Evolutionary conservation across 2,113 vertebrate species (phyloP).

Genomic region (Leptodactylus fuscus): DNA sequence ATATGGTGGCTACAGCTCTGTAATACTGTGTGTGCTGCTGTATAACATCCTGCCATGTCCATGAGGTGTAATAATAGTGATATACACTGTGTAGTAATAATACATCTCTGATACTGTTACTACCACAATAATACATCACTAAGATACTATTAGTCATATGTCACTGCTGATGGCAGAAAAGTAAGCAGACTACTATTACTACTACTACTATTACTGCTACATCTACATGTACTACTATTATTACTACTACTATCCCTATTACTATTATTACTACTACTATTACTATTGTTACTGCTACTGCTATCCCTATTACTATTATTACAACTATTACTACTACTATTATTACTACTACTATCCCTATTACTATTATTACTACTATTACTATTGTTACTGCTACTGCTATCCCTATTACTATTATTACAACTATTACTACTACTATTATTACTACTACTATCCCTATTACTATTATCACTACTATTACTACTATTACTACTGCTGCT

Average conservation of each 20-base stretch:
- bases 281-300: background rate
- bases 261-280: background rate
- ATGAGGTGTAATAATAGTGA: no score
- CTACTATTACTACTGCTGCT: no score
- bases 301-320: no score
- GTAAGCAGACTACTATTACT: background rate
- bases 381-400: background rate
- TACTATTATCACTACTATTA: no score
- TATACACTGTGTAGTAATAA: no score
- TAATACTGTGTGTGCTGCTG: no score
- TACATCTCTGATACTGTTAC: no score
- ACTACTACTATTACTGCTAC: background rate
- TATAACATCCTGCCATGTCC: no score
- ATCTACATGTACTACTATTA: background rate
- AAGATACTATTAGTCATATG: no score
- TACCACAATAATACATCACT: no score
- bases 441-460: background rate
- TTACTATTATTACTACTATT: background rate
- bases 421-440: background rate
- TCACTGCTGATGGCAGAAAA: no score
- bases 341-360: background rate
- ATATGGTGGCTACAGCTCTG: no score
- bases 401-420: background rate
- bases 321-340: background rate
- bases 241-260: background rate